phyloP scores from a whole-genome alignment of 2,797 vertebrate genomes.

The Mormyrus proboscirostris region DNA sequence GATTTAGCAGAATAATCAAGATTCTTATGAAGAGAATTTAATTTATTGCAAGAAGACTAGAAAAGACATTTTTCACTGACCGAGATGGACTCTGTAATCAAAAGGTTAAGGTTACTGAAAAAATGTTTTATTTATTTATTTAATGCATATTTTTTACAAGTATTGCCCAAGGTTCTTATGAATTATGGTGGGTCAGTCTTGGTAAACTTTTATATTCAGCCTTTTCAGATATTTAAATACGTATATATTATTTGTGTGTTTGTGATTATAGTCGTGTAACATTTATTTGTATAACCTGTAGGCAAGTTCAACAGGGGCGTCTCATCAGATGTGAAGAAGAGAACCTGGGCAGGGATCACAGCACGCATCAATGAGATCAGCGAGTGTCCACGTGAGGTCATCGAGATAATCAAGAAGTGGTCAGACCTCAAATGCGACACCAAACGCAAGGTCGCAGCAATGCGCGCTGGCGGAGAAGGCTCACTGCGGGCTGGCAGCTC shows the following conservation, averaged over 20 bases:
- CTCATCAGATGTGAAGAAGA: slow-evolving; percentile 41
- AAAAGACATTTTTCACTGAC: neutral
- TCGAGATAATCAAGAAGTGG: slow-evolving; percentile 72
- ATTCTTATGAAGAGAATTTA: neutral
- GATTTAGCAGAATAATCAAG: neutral
- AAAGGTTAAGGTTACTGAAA: neutral
- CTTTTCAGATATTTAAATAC: neutral
- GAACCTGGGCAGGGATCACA: slow-evolving; percentile 41
- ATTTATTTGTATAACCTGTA: slow-evolving; percentile 15
- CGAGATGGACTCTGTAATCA: neutral
- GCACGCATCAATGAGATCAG: slow-evolving; percentile 46
- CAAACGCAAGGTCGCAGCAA: slow-evolving; percentile 55
- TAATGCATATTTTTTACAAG: neutral
- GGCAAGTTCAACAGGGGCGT: slow-evolving; percentile 45
- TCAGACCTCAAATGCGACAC: slow-evolving; percentile 69
- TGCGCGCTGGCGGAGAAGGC: slow-evolving; percentile 33
- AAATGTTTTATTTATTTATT: neutral
- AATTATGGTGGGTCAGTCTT: neutral
- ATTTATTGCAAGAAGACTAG: neutral
- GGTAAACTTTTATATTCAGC: neutral
- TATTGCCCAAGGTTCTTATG: neutral
- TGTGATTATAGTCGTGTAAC: neutral
- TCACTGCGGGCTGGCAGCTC: slow-evolving; percentile 38
- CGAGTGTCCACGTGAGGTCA: slow-evolving; percentile 46
- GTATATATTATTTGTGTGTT: neutral